phyloP scores from a whole-genome alignment of 2,888 invertebrate genomes.

The Hipparchia semele region DNA sequence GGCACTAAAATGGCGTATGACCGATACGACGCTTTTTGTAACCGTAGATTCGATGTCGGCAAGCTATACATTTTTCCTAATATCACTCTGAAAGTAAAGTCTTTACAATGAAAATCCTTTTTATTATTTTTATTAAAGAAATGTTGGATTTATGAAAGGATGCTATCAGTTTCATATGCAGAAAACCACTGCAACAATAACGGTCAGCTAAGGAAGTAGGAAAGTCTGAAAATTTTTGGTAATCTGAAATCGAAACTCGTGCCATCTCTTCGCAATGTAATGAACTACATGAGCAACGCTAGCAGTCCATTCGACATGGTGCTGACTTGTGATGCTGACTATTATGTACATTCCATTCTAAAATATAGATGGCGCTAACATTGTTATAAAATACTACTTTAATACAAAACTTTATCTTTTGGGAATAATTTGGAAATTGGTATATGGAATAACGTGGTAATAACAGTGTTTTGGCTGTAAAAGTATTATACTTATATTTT shows the following conservation, averaged over 20 bases:
- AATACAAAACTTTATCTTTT: too few relatives aligned
- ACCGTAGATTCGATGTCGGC: conserved; percentile 55
- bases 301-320: background rate
- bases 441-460: too few relatives aligned
- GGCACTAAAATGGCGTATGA: conserved; percentile 64
- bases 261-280: background rate
- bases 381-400: too few relatives aligned
- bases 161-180: too few relatives aligned
- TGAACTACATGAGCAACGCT: background rate
- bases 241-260: background rate
- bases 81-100: conserved; percentile 46
- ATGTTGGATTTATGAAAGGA: too few relatives aligned
- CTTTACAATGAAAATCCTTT: conserved; percentile 14
- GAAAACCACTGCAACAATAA: too few relatives aligned
- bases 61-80: conserved; percentile 62
- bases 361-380: conserved; percentile 25
- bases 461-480: background rate
- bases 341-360: background rate
- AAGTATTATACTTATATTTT: background rate
- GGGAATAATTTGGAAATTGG: background rate
- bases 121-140: background rate
- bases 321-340: background rate
- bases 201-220: too few relatives aligned
- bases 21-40: conserved; percentile 62
- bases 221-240: too few relatives aligned